These are phyloP conservation scores for Crotalus horridus DNA, from an alignment of 2,113 vertebrate species.

Conservation along the genomic window DNA sequence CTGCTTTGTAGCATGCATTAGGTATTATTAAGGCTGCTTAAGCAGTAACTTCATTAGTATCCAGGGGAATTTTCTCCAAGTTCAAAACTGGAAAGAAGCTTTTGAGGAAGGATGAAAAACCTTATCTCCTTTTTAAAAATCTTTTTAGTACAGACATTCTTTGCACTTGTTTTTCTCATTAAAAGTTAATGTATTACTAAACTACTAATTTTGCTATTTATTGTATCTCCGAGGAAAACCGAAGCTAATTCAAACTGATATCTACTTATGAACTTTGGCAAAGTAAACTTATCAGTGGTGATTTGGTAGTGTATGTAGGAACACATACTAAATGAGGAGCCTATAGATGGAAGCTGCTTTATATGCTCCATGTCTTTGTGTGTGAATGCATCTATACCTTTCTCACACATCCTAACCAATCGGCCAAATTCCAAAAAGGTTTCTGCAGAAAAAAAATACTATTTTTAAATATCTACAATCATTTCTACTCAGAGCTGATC, in stretches of 20 bases:
- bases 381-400: background rate
- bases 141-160: background rate
- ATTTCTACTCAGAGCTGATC: background rate
- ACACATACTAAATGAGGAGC: background rate
- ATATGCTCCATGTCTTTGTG: background rate
- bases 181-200: background rate
- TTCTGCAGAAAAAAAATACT: background rate
- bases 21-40: background rate
- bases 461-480: background rate
- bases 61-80: background rate
- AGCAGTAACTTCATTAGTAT: background rate
- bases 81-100: background rate
- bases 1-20: background rate
- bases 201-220: background rate
- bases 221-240: background rate
- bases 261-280: background rate
- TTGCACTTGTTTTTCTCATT: background rate
- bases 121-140: background rate
- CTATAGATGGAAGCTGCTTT: background rate
- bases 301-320: background rate
- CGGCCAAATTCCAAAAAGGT: background rate
- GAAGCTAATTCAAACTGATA: background rate
- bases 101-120: background rate
- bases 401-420: background rate
- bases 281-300: background rate